These are phyloP conservation scores for Saxicola maurus DNA, from an alignment of 2,797 vertebrate species.

Conservation along the genomic window DNA sequence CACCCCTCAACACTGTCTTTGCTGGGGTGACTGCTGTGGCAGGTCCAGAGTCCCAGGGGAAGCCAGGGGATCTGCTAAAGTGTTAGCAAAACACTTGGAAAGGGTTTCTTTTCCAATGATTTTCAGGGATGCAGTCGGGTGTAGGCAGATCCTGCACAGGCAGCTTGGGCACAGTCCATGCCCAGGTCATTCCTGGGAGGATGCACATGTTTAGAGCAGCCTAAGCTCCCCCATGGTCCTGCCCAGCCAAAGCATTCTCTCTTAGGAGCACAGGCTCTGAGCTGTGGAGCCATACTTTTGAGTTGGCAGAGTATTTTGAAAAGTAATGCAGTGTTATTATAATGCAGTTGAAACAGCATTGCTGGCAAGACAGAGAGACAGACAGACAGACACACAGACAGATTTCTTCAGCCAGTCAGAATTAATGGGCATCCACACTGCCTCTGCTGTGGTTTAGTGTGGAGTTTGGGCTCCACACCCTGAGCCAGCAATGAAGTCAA, in stretches of 20 bases:
- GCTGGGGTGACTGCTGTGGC: neutral
- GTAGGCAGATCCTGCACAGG: neutral
- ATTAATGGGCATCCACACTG: neutral
- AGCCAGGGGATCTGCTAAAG: neutral
- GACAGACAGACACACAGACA: neutral
- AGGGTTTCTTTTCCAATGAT: neutral
- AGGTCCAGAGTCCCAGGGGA: neutral
- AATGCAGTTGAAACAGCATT: neutral
- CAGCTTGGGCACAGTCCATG: neutral
- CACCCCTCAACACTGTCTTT: neutral
- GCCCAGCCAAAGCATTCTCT: neutral
- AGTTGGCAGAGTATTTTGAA: neutral
- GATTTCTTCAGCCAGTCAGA: neutral
- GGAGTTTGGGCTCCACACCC: neutral
- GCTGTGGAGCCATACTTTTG: neutral
- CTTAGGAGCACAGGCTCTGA: neutral
- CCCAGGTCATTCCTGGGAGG: neutral
- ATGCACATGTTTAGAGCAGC: neutral
- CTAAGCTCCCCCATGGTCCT: neutral
- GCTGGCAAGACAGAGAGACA: neutral
- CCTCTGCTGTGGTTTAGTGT: neutral
- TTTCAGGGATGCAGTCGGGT: neutral
- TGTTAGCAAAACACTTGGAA: neutral
- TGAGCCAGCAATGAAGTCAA: neutral
- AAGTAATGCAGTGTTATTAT: neutral